Conservation (phyloP, 2,797 vertebrate genomes). For the Halcyon leucocephala region DNA sequence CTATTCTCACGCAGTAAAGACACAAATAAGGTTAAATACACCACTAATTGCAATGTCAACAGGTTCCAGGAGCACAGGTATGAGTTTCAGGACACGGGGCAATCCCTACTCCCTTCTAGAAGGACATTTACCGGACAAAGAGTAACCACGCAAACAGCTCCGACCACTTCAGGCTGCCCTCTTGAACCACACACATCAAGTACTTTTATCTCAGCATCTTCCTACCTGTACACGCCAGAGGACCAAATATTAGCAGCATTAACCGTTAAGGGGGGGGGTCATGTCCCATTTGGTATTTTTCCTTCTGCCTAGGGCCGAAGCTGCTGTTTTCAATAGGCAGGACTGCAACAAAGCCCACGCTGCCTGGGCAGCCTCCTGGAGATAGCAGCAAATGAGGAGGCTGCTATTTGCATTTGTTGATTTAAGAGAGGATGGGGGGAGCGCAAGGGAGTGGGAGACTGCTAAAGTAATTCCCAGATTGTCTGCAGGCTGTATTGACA, state of each 20-base stretch:
- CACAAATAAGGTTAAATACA: neutral
- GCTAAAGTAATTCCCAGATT: constrained; percentile 82
- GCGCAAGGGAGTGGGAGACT: constrained; percentile 52
- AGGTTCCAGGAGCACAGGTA: constrained; percentile 26
- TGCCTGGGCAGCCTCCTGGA: constrained; percentile 73
- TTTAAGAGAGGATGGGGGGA: constrained; percentile 69
- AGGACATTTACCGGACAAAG: constrained; percentile 49
- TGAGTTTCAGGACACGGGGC: neutral
- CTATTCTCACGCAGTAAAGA: neutral
- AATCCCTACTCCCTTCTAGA: neutral
- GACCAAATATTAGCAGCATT: constrained; percentile 41
- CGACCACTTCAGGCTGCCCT: constrained; percentile 26
- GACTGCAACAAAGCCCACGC: constrained; percentile 81
- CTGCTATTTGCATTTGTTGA: constrained; percentile 89
- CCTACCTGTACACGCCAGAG: constrained; percentile 74
- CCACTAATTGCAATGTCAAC: neutral
- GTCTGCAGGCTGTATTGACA: constrained; percentile 84
- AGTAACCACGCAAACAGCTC: constrained; percentile 61
- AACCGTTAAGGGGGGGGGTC: constrained; percentile 43
- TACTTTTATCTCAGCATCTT: constrained; percentile 29
- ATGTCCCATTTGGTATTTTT: constrained; percentile 59
- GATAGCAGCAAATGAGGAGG: constrained; percentile 82
- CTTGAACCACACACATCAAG: constrained; percentile 24
- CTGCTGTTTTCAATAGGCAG: constrained; percentile 58
- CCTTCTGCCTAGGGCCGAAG: constrained; percentile 69